phyloP scores from a whole-genome alignment of 2,797 vertebrate species.

The Hippocampus kuda region DNA sequence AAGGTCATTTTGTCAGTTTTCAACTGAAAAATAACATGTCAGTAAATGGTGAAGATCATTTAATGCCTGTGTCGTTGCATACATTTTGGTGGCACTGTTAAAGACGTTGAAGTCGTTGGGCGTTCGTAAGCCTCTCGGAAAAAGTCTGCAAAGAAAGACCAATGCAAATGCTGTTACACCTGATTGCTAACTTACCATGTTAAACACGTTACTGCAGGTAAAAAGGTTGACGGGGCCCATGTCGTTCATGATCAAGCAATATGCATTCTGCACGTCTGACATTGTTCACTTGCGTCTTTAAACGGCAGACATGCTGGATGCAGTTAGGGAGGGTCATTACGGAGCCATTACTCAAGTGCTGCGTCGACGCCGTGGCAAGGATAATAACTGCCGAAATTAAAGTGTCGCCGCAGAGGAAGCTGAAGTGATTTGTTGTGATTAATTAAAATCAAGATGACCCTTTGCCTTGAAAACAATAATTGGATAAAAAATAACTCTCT shows the following conservation, averaged over 20 bases:
- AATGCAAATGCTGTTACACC: background rate
- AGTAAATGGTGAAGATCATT: too few relatives aligned
- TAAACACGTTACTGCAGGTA: slow-evolving; percentile 2
- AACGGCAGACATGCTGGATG: slow-evolving; percentile 45
- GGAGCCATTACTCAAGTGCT: slow-evolving; percentile 39
- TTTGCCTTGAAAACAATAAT: slow-evolving; percentile 48
- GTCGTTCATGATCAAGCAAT: slow-evolving; percentile 28
- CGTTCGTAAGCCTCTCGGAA: background rate
- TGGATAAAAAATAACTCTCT: slow-evolving; percentile 40
- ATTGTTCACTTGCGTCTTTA: slow-evolving; percentile 29
- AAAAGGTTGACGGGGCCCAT: slow-evolving; percentile 17
- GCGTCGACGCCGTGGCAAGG: slow-evolving; percentile 21
- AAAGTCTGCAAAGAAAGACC: background rate
- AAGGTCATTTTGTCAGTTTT: too few relatives aligned
- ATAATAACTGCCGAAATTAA: slow-evolving; percentile 57
- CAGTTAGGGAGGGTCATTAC: slow-evolving; percentile 44
- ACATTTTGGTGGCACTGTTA: too few relatives aligned
- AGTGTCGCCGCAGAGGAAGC: slow-evolving; percentile 47
- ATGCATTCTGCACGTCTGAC: slow-evolving; percentile 25
- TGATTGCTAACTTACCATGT: slow-evolving; percentile 7
- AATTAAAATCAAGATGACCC: slow-evolving; percentile 53
- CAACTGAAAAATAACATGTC: too few relatives aligned
- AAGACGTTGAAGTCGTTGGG: too few relatives aligned
- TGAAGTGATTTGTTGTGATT: slow-evolving; percentile 51
- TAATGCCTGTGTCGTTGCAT: too few relatives aligned